A percentile compares a stretch with the other conserved stretches of the same genome.
Conservation (phyloP, 2,797 vertebrate genomes). For the Onychomys arenicola region DNA sequence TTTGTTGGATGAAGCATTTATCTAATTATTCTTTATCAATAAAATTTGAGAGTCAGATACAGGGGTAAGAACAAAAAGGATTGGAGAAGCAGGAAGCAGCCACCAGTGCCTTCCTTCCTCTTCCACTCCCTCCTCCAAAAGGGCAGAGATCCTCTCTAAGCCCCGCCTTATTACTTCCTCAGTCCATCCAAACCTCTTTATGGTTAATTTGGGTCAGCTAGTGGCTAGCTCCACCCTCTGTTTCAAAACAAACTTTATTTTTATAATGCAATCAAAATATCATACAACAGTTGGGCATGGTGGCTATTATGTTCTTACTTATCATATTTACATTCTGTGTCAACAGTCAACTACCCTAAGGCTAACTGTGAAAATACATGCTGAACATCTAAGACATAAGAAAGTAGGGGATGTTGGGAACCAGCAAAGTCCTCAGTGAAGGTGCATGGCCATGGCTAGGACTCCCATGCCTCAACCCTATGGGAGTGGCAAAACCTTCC, state of each 20-base stretch:
- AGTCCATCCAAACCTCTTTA: background rate
- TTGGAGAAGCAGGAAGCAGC: background rate
- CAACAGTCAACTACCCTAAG: background rate
- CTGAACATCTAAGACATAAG: background rate
- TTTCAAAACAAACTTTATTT: background rate
- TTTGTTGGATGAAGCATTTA: background rate
- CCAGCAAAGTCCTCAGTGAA: background rate
- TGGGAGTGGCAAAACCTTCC: background rate
- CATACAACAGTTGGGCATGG: background rate
- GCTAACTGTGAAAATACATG: background rate
- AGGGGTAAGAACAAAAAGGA: background rate
- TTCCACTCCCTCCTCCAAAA: background rate
- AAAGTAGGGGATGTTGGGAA: background rate
- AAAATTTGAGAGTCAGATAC: background rate
- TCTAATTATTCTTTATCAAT: background rate
- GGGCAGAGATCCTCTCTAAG: background rate
- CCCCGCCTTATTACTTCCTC: background rate
- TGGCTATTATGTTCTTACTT: background rate
- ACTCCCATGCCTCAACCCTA: background rate
- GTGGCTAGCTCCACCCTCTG: background rate
- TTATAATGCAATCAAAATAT: background rate
- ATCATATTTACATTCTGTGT: background rate
- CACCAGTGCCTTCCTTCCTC: background rate
- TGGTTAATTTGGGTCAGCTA: background rate
- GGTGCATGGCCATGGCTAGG: background rate